A percentile compares a stretch with the other conserved stretches of the same genome.
phyloP scores from a whole-genome alignment of 2,113 vertebrate genomes.

The Microcebus ravelobensis region DNA sequence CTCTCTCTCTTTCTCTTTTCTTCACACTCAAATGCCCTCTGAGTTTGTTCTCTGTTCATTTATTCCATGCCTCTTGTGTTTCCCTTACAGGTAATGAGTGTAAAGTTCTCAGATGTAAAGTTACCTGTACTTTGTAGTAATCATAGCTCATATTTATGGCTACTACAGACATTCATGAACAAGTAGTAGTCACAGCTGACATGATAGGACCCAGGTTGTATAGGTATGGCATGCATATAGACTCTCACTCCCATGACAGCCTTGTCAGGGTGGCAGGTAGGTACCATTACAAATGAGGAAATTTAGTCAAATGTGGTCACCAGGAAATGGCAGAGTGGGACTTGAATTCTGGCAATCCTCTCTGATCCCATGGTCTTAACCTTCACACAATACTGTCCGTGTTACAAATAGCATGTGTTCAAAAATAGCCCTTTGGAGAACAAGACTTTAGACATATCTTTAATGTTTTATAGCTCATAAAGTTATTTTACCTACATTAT shows the following conservation, averaged over 20 bases:
- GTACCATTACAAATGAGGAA: not conserved
- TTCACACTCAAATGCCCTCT: not conserved
- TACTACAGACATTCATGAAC: not conserved
- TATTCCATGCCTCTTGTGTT: not conserved
- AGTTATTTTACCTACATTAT: not conserved
- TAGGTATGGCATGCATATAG: not conserved
- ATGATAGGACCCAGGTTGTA: not conserved
- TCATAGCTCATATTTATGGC: not conserved
- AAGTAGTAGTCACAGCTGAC: not conserved
- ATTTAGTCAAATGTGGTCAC: not conserved
- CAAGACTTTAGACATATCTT: not conserved
- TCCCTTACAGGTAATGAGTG: not conserved
- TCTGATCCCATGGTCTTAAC: not conserved
- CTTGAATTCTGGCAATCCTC: not conserved
- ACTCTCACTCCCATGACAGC: not conserved
- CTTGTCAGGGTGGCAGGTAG: not conserved
- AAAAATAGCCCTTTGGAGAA: not conserved
- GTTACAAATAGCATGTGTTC: slow-evolving; percentile 19
- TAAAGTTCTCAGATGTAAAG: not conserved
- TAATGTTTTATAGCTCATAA: slow-evolving; percentile 48
- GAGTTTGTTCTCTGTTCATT: not conserved
- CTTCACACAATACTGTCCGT: not conserved
- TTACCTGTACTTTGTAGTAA: not conserved
- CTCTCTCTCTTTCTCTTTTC: not conserved
- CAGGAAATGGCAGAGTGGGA: not conserved